Evolutionary conservation across 2,113 vertebrate genomes (phyloP).

Genomic region (Dendrocopos noguchii): DNA sequence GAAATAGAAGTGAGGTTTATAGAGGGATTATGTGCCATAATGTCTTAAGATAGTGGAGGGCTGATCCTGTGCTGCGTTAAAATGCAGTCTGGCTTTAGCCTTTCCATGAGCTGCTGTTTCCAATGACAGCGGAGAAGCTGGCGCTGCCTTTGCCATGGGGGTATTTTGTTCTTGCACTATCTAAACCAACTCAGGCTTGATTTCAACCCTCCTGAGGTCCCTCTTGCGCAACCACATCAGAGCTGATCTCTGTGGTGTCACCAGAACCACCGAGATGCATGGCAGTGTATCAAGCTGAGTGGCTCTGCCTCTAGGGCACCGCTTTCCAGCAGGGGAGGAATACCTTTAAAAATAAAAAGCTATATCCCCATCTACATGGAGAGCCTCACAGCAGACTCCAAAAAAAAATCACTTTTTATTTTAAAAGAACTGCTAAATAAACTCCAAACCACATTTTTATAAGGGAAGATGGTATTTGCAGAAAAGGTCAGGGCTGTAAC

Average conservation of each 20-base stretch:
- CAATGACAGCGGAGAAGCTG: neutral
- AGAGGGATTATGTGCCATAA: neutral
- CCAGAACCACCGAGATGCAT: neutral
- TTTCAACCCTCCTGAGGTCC: neutral
- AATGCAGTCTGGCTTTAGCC: neutral
- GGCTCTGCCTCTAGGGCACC: neutral
- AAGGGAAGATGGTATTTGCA: conserved; percentile 63
- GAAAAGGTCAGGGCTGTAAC: conserved; percentile 53
- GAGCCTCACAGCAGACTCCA: neutral
- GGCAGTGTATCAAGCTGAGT: fast-evolving
- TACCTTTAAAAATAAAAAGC: neutral
- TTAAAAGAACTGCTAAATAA: conserved; percentile 57
- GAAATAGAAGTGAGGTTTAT: neutral
- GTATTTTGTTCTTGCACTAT: neutral
- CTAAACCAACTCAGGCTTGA: neutral
- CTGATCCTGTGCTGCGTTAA: neutral
- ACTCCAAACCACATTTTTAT: conserved; percentile 58
- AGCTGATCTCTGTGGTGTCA: neutral
- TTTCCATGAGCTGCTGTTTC: neutral
- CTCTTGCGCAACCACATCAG: neutral
- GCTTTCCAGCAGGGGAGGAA: neutral
- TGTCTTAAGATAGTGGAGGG: neutral
- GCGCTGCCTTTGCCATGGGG: neutral
- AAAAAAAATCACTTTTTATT: neutral
- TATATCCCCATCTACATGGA: neutral